phyloP scores from a whole-genome alignment of 2,113 vertebrate species.

The Helogale parvula region DNA sequence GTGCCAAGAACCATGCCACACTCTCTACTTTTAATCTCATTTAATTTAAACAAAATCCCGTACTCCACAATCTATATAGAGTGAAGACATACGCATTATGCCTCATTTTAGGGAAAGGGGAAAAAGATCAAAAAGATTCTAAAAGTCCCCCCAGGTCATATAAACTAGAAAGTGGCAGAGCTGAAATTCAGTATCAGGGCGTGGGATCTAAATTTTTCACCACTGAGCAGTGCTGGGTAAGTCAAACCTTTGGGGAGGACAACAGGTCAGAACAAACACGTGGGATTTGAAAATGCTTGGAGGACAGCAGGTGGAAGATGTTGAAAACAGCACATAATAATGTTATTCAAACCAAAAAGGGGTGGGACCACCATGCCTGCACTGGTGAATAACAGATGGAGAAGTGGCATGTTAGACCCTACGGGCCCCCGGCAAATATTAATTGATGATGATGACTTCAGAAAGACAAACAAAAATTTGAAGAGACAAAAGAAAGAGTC shows the following conservation, averaged over 20 bases:
- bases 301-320: not conserved
- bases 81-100: not conserved
- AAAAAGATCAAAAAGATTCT: not conserved
- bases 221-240: not conserved
- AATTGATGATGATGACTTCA: constrained; percentile 66
- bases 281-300: not conserved
- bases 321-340: constrained; percentile 17
- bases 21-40: not conserved
- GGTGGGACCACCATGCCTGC: not conserved
- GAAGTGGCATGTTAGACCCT: constrained; percentile 26
- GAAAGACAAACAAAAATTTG: constrained; percentile 50
- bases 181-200: not conserved
- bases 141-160: not conserved
- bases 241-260: not conserved
- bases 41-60: not conserved
- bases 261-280: not conserved
- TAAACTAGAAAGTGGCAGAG: not conserved
- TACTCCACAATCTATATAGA: not conserved
- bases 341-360: not conserved
- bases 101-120: not conserved
- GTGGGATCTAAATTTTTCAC: not conserved
- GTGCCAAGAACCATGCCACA: not conserved
- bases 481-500: constrained; percentile 69
- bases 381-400: constrained; percentile 54
- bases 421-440: not conserved